These are phyloP conservation scores for Ophiodon elongatus DNA, from an alignment of 2,113 vertebrate species.

Conservation along the genomic window DNA sequence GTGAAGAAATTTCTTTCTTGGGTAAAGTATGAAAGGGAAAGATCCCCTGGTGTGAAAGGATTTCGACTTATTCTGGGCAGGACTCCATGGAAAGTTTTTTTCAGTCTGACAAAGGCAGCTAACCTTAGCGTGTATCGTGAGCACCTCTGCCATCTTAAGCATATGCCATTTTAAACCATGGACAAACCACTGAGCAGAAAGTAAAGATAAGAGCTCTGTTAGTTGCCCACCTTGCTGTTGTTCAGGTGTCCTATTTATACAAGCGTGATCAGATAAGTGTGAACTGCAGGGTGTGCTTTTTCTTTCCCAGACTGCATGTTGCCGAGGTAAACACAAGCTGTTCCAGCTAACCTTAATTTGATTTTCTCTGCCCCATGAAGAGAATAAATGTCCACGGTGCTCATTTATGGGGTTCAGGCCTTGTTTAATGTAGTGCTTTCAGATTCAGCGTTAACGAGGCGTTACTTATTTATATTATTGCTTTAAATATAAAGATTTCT, in stretches of 20 bases:
- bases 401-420: constrained; percentile 3
- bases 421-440: constrained; percentile 1
- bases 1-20: constrained; percentile 6
- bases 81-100: constrained; percentile 1
- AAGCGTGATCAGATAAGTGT: constrained; percentile 59
- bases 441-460: constrained; percentile 10
- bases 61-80: constrained; percentile 10
- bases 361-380: constrained; percentile 45
- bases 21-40: constrained; percentile 30
- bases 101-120: background rate
- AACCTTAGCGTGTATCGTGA: constrained; percentile 3
- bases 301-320: constrained; percentile 5
- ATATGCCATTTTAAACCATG: constrained; percentile 39
- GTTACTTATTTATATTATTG: constrained; percentile 1
- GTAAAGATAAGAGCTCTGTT: constrained; percentile 31
- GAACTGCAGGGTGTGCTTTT: constrained; percentile 35
- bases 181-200: constrained; percentile 47
- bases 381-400: constrained; percentile 32
- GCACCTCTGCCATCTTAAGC: constrained; percentile 40
- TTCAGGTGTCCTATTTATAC: constrained; percentile 42
- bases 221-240: constrained; percentile 17
- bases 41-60: background rate
- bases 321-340: constrained; percentile 53
- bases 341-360: constrained; percentile 44
- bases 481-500: constrained; percentile 18